Base-by-base conservation (phyloP, 2,888 invertebrate species). In the Pherbina coryleti region DNA sequence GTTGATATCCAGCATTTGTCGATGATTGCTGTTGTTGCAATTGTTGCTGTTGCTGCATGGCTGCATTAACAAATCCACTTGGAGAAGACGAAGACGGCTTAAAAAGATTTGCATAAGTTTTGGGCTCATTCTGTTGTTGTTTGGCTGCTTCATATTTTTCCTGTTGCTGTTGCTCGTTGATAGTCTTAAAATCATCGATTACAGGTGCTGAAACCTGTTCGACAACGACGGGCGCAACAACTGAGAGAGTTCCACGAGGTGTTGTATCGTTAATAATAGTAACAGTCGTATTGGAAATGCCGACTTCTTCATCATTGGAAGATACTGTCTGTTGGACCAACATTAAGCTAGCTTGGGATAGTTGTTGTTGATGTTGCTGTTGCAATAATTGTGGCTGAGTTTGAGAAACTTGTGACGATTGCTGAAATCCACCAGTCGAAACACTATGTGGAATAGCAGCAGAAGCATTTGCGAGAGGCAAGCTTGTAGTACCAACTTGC, bases 31-130 rank as follows among this genome's bases (percentile, higher is more conserved):
- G 85, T 76, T 89, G 85, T 77, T 88, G 86, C 86, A 89, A 81
- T 89, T 89, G 84, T 88, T 89, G 86, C 87, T 87, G 86, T 76
- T 86, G 88, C 76, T 88, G 89, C 79, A 87, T 85, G 7, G 83
- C 88, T 3, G 88, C 88, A 74, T 88, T 89, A 9, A 89, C 89
- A 79, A 89, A 89, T 53, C 87, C 89, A 84, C 84, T 88, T 49
- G 86, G 88, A 74, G 87, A 88, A 17, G 86, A 87, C 2, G 86
- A 87, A 1, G 86, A 84, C n/a, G 88, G 89, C 91, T 96, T 96
- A 85, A 97, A 92, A 84, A 96, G 92, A 90, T 95, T 96, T 22
- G 97, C 96, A 90, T 96, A 97, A 14, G 97, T 96, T 91, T 96
- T 96, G 22, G 95, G 96, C 89, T 95, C 95, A 85, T 91, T 92